Percentiles rank a stretch among this genome's conserved stretches.
These are phyloP conservation scores for Sarcophaga variegata DNA, from an alignment of 2,888 invertebrate genomes.

Conservation along the genomic window DNA sequence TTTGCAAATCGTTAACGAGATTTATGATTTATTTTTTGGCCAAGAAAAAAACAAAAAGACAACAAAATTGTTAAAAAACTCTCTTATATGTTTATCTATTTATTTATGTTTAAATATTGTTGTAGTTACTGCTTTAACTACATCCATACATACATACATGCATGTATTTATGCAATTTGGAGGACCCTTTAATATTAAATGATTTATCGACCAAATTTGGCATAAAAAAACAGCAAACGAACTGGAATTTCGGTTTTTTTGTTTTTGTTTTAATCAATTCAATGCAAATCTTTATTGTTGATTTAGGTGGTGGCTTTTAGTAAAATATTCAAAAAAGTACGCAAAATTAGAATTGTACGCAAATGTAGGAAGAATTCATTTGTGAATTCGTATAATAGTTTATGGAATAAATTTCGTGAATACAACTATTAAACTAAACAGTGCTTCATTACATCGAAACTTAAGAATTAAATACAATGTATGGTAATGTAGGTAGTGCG, in stretches of 20 bases:
- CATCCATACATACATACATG: not conserved
- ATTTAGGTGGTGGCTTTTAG: slow-evolving; percentile 9
- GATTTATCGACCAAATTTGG: slow-evolving; percentile 67
- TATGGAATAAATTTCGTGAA: not conserved
- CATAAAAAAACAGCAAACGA: slow-evolving; percentile 48
- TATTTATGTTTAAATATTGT: slow-evolving; percentile 39
- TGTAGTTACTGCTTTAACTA: slow-evolving; percentile 14
- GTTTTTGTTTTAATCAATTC: slow-evolving; percentile 48
- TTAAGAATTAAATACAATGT: too few relatives aligned
- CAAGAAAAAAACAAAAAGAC: slow-evolving; percentile 20
- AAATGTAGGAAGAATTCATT: not conserved
- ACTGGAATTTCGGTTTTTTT: slow-evolving; percentile 27
- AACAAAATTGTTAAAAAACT: not conserved
- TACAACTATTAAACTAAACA: too few relatives aligned
- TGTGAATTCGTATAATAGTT: not conserved
- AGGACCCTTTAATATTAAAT: slow-evolving; percentile 52
- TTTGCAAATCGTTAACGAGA: slow-evolving; percentile 70
- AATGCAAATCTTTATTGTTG: slow-evolving; percentile 52
- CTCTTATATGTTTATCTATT: slow-evolving; percentile 37
- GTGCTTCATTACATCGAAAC: too few relatives aligned
- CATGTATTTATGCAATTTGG: not conserved
- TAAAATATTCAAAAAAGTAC: not conserved
- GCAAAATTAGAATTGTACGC: slow-evolving; percentile 24
- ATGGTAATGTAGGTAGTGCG: too few relatives aligned
- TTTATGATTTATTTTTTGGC: slow-evolving; percentile 66